Evolutionary conservation across 2,888 invertebrate genomes (phyloP).

Genomic region (Caenorhabditis uteleia): DNA sequence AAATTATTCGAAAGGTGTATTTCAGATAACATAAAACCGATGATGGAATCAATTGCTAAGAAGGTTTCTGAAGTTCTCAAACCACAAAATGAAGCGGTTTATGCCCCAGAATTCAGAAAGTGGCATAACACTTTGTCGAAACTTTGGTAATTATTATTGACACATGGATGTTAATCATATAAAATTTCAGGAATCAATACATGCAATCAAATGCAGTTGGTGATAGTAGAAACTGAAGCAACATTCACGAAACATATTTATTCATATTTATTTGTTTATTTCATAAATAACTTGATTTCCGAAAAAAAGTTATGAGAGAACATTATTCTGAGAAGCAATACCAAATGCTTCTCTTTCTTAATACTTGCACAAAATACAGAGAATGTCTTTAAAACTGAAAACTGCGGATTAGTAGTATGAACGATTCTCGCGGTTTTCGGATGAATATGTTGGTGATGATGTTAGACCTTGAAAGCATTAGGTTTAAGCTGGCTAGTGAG

Average conservation of each 20-base stretch:
- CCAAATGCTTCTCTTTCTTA: too few species aligned
- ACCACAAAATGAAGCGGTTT: background rate
- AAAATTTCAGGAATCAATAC: slow-evolving; percentile 24
- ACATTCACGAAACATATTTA: too few species aligned
- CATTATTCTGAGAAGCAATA: too few species aligned
- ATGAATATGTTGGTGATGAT: slow-evolving; percentile 18
- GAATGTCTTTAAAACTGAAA: too few species aligned
- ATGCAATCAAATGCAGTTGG: slow-evolving; percentile 11
- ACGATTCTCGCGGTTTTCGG: slow-evolving; percentile 23
- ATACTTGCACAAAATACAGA: too few species aligned
- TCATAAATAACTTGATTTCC: too few species aligned
- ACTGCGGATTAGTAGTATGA: too few species aligned
- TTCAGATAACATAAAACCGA: slow-evolving; percentile 20
- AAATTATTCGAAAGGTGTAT: background rate
- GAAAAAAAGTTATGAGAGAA: too few species aligned
- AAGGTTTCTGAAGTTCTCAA: slow-evolving; percentile 7
- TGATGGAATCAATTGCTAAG: slow-evolving; percentile 21
- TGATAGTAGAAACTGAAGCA: too few species aligned
- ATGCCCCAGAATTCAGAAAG: slow-evolving; percentile 20
- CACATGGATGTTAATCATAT: background rate
- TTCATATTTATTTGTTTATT: too few species aligned
- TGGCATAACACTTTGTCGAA: slow-evolving; percentile 27
- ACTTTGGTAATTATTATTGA: slow-evolving; percentile 11
- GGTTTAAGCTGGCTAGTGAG: background rate
- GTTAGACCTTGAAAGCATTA: slow-evolving; percentile 16